These are phyloP conservation scores for Crocallis elinguaria DNA, from an alignment of 2,888 invertebrate species.

Conservation along the genomic window DNA sequence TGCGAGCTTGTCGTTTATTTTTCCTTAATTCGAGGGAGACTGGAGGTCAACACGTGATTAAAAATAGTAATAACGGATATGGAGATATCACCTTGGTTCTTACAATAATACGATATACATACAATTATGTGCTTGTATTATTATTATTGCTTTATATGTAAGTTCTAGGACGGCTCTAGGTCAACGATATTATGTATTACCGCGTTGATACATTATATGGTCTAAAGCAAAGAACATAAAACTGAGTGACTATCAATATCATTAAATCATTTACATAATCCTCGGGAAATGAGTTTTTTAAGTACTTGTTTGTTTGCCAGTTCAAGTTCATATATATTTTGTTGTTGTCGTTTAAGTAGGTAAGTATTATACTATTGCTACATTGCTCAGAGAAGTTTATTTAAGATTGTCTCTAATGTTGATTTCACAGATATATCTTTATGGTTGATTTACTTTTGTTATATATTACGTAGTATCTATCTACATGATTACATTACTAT, in stretches of 20 bases:
- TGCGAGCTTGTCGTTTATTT: conserved; percentile 12
- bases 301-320: conserved; percentile 7
- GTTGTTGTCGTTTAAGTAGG: not conserved
- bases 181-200: conserved; percentile 8
- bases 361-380: not conserved
- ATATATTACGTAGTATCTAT: too few relatives aligned
- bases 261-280: conserved; percentile 14
- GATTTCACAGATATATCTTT: too few relatives aligned
- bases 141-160: not conserved
- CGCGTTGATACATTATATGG: too few relatives aligned
- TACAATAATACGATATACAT: not conserved
- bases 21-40: conserved; percentile 8
- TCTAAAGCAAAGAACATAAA: conserved; percentile 1
- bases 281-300: conserved; percentile 15
- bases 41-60: conserved; percentile 18
- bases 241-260: not conserved
- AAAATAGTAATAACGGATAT: conserved; percentile 24
- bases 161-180: conserved; percentile 19
- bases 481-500: too few relatives aligned
- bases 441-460: too few relatives aligned
- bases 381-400: not conserved
- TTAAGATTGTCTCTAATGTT: too few relatives aligned
- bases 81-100: conserved; percentile 20
- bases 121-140: not conserved
- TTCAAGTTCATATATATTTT: conserved; percentile 9